Evolutionary conservation across 37 sponge, comb jelly and placozoan species (phyloP).

Genomic region (Chondrosia reniformis): DNA sequence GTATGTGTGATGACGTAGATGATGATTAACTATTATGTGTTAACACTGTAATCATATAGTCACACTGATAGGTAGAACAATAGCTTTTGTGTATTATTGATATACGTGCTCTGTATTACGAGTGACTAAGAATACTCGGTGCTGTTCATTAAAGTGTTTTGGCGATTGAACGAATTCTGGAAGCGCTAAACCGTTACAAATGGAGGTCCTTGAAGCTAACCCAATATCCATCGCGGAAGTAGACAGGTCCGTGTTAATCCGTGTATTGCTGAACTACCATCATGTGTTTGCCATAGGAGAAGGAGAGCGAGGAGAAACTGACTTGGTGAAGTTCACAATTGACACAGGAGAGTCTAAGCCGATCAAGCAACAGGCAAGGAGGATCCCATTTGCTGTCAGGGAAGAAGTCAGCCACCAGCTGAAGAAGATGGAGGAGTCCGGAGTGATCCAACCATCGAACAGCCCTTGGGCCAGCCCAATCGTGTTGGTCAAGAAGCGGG

Average conservation of each 20-base stretch:
- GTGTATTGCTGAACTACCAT: neutral
- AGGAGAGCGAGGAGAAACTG: constrained; percentile 42
- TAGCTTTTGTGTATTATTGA: no score
- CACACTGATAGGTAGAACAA: no score
- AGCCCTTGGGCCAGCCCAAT: constrained; percentile 39
- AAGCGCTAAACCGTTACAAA: no score
- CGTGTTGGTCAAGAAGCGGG: constrained; percentile 39
- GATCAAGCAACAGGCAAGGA: constrained; percentile 17
- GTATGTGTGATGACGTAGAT: no score
- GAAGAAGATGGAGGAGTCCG: constrained; percentile 27
- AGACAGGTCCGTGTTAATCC: neutral
- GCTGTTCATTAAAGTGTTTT: no score
- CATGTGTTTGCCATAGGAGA: constrained; percentile 11
- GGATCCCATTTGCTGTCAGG: constrained; percentile 32
- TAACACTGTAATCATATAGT: no score
- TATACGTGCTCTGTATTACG: no score
- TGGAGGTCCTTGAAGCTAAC: no score
- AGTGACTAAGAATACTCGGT: no score
- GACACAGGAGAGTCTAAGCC: constrained; percentile 46
- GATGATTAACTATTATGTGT: no score
- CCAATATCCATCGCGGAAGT: no score
- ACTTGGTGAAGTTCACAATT: constrained; percentile 34
- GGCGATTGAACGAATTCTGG: no score
- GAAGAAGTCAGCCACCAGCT: constrained; percentile 33
- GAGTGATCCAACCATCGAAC: constrained; percentile 26